These are phyloP conservation scores for Macrobrachium nipponense DNA, from an alignment of 1,140 invertebrate species.

Conservation along the genomic window DNA sequence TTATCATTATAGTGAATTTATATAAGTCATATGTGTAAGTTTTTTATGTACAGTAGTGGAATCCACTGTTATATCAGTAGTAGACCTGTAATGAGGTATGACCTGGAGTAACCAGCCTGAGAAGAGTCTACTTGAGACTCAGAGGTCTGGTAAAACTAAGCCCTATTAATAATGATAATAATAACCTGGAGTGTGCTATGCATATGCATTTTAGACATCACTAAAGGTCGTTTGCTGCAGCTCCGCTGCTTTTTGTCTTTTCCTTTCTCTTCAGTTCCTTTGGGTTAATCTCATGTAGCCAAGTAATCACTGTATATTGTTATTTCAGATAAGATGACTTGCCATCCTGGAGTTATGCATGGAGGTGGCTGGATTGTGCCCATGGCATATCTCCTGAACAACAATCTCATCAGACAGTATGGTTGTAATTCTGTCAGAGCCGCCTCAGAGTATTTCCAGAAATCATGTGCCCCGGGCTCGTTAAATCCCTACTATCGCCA, in stretches of 20 bases:
- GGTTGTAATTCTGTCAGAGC: slow-evolving; percentile 90
- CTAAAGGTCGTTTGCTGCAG: too few species aligned
- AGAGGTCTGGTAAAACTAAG: too few species aligned
- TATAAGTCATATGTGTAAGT: neutral
- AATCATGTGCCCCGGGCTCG: slow-evolving; percentile 90
- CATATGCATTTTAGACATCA: too few species aligned
- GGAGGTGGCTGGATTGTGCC: slow-evolving; percentile 97
- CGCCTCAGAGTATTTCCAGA: slow-evolving; percentile 92
- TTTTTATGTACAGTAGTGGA: neutral
- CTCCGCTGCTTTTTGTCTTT: neutral
- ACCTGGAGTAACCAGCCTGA: too few species aligned
- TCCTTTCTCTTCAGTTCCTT: neutral
- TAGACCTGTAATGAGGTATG: too few species aligned
- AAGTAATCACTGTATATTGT: slow-evolving; percentile 1
- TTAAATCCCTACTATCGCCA: slow-evolving; percentile 84
- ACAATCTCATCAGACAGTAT: slow-evolving; percentile 91
- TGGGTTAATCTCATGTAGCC: neutral
- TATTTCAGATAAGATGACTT: slow-evolving; percentile 76
- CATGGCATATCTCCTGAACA: slow-evolving; percentile 91
- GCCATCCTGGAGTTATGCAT: slow-evolving; percentile 90
- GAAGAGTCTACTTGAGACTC: too few species aligned
- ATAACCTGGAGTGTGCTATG: too few species aligned
- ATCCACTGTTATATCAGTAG: too few species aligned
- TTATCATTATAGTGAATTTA: neutral
- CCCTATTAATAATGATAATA: too few species aligned